These are phyloP conservation scores for Malthinus seriepunctatus DNA, from an alignment of 2,888 invertebrate genomes.

Conservation along the genomic window DNA sequence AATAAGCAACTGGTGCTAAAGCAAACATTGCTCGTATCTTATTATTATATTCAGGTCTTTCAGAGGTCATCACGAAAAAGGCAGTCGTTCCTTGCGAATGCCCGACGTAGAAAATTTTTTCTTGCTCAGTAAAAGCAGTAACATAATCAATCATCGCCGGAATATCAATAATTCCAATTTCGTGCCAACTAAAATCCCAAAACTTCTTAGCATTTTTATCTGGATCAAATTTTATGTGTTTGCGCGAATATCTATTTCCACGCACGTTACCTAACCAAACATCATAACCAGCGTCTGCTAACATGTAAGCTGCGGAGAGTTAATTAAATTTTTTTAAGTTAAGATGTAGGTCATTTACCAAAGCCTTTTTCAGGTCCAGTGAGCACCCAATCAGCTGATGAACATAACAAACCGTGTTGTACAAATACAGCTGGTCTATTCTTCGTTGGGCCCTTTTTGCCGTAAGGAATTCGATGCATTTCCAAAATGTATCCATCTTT, in stretches of 20 bases:
- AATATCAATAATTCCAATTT: constrained; percentile 75
- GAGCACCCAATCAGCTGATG: constrained; percentile 57
- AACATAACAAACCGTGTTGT: constrained; percentile 57
- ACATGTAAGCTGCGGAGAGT: constrained; percentile 53
- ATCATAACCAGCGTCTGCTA: constrained; percentile 54
- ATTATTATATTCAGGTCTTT: constrained; percentile 16
- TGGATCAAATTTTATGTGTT: constrained; percentile 50
- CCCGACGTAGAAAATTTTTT: constrained; percentile 24
- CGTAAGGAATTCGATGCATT: constrained; percentile 48
- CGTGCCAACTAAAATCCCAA: constrained; percentile 68
- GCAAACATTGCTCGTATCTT: constrained; percentile 62
- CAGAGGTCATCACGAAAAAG: constrained; percentile 12
- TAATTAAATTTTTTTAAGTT: background rate
- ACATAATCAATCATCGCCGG: constrained; percentile 77
- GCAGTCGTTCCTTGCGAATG: constrained; percentile 25
- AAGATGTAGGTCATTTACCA: too few species aligned
- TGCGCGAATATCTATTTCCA: constrained; percentile 61
- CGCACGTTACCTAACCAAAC: constrained; percentile 64
- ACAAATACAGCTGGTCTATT: constrained; percentile 53
- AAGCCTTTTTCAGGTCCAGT: constrained; percentile 55
- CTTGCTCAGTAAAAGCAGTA: constrained; percentile 40
- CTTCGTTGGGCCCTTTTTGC: constrained; percentile 46
- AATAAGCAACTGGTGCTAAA: constrained; percentile 68
- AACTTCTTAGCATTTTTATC: constrained; percentile 24
- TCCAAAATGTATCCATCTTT: constrained; percentile 58